Conservation (phyloP, 2,888 invertebrate species). For the Synanthedon tipuliformis region DNA sequence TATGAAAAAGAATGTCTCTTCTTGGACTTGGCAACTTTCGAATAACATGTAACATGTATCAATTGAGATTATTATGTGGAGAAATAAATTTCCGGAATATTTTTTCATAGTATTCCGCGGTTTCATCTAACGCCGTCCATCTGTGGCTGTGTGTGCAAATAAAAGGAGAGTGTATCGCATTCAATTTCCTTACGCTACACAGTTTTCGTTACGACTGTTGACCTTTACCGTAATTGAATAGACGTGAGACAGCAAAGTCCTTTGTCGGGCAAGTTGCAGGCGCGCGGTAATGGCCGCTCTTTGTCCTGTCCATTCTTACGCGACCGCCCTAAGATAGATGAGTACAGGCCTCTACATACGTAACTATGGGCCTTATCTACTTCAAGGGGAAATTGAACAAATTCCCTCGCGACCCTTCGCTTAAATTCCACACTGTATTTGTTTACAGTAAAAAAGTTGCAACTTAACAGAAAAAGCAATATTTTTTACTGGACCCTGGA, state of each 20-base stretch:
- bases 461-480: no score
- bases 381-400: not conserved
- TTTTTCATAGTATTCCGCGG: no score
- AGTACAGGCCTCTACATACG: conserved; percentile 1
- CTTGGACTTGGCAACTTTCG: no score
- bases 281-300: conserved; percentile 28
- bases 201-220: conserved; percentile 17
- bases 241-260: conserved; percentile 42
- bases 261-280: conserved; percentile 41
- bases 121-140: no score
- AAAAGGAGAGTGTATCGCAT: not conserved
- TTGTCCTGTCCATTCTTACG: conserved; percentile 29
- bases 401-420: not conserved
- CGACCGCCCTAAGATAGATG: conserved; percentile 23
- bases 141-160: no score
- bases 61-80: no score
- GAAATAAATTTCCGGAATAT: no score
- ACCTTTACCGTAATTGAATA: conserved; percentile 47
- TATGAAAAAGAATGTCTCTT: no score
- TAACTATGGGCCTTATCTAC: not conserved
- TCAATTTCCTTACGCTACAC: not conserved
- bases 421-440: no score
- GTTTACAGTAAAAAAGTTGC: no score
- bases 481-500: no score
- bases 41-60: no score